A percentile compares a stretch with the other conserved stretches of the same genome.
Evolutionary conservation across 2,113 vertebrate species (phyloP).

Genomic region (Hassar affinis): DNA sequence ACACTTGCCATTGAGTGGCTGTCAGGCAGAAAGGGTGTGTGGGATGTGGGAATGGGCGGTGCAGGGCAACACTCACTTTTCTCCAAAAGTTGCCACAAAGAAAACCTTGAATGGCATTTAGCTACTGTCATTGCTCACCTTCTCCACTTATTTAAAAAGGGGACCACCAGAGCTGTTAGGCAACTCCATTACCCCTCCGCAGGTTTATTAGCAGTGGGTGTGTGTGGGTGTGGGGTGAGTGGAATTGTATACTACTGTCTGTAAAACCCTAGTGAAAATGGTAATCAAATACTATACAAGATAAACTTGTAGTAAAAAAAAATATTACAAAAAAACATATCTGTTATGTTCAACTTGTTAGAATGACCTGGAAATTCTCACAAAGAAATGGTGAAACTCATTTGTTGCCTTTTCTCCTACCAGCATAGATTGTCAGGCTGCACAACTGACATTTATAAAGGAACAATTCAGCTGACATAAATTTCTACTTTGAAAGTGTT

Average conservation of each 20-base stretch:
- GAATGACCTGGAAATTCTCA: not conserved
- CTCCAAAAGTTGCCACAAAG: slow-evolving; percentile 72
- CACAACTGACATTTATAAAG: slow-evolving; percentile 8
- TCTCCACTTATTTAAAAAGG: slow-evolving; percentile 68
- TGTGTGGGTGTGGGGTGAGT: slow-evolving; percentile 28
- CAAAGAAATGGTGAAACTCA: not conserved
- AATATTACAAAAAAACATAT: not conserved
- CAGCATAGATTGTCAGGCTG: slow-evolving; percentile 26
- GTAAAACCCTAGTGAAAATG: not conserved
- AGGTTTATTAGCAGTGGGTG: slow-evolving; percentile 59
- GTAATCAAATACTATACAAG: not conserved
- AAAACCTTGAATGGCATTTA: slow-evolving; percentile 76
- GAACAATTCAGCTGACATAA: slow-evolving; percentile 29
- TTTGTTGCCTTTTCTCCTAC: slow-evolving; percentile 16
- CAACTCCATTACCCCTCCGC: slow-evolving; percentile 68
- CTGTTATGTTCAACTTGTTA: not conserved
- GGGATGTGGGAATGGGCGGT: slow-evolving; percentile 68
- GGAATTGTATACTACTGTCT: slow-evolving; percentile 8
- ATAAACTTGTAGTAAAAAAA: not conserved
- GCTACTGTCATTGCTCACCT: slow-evolving; percentile 74
- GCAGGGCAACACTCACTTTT: slow-evolving; percentile 72
- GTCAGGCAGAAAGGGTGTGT: slow-evolving; percentile 76
- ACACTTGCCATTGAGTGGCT: slow-evolving; percentile 76
- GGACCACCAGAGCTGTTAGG: slow-evolving; percentile 69
- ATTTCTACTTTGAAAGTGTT: slow-evolving; percentile 33